Conservation (phyloP, 30 jellyfish, hydroid and myxozoan species). For the Aurelia aurita complex sp. Pacific region DNA sequence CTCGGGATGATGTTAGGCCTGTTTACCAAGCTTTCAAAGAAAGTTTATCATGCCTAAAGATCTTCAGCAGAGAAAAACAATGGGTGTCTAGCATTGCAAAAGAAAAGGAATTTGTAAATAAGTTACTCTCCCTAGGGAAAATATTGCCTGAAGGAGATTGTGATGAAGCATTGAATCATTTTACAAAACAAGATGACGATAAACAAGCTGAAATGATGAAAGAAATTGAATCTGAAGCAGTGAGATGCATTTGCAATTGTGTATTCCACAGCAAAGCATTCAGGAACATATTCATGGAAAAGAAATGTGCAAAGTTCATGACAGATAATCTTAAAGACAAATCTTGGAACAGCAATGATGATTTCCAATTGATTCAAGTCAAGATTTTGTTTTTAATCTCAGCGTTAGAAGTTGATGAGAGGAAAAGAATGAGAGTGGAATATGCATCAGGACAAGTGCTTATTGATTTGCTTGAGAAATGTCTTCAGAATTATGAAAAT, state of each 20-base stretch:
- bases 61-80: conserved; percentile 40
- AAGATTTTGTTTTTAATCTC: conserved; percentile 81
- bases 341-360: background rate
- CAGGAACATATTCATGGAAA: conserved; percentile 28
- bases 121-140: conserved; percentile 5
- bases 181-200: background rate
- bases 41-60: conserved; percentile 23
- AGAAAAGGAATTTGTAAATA: background rate
- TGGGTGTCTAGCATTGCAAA: background rate
- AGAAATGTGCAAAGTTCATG: conserved; percentile 12
- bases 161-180: background rate
- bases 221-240: conserved; percentile 40
- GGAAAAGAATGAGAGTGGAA: conserved; percentile 50
- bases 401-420: conserved; percentile 69
- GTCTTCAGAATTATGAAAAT: background rate
- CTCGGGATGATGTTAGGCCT: background rate
- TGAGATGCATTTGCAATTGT: conserved; percentile 70
- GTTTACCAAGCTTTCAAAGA: conserved; percentile 2
- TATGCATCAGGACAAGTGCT: conserved; percentile 16
- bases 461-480: background rate
- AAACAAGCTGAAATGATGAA: background rate
- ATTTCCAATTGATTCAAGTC: background rate
- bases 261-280: conserved; percentile 52
- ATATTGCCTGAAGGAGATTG: background rate
- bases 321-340: conserved; percentile 12